phyloP scores from a whole-genome alignment of 2,888 invertebrate species.

The Steromphala cineraria region DNA sequence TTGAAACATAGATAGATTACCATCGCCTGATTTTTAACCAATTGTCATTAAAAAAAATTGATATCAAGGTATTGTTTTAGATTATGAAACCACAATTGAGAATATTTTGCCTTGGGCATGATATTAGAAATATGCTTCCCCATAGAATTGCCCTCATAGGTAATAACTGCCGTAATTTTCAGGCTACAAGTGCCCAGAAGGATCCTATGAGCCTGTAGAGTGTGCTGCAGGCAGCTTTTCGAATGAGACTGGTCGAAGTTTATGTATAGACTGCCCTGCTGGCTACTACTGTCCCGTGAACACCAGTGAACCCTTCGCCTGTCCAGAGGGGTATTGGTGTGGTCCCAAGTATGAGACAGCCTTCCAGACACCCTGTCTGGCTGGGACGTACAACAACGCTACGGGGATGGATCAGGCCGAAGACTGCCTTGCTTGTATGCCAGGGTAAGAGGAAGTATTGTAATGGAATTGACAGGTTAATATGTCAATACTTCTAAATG shows the following conservation, averaged over 20 bases:
- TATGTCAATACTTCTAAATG: too few relatives aligned
- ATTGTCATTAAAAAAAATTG: too few relatives aligned
- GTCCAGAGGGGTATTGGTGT: conserved; percentile 70
- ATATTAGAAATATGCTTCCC: too few relatives aligned
- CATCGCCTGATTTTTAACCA: too few relatives aligned
- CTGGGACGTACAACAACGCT: conserved; percentile 69
- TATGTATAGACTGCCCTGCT: conserved; percentile 62
- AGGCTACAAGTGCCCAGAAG: conserved; percentile 67
- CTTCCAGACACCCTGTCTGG: conserved; percentile 58
- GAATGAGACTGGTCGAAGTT: conserved; percentile 52
- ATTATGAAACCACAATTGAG: too few relatives aligned
- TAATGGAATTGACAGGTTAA: too few relatives aligned
- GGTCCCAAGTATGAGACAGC: conserved; percentile 39
- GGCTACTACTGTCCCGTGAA: conserved; percentile 68
- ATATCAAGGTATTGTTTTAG: too few relatives aligned
- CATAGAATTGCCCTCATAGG: too few relatives aligned
- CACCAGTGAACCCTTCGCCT: conserved; percentile 66
- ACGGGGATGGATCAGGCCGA: conserved; percentile 52
- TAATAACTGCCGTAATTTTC: too few relatives aligned
- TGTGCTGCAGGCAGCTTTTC: conserved; percentile 64
- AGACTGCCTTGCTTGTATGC: conserved; percentile 65
- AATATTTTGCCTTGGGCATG: too few relatives aligned
- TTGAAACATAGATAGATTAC: too few relatives aligned
- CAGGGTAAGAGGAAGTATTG: conserved; percentile 60
- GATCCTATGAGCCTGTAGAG: conserved; percentile 52